A percentile compares a stretch with the other conserved stretches of the same genome.
These are phyloP conservation scores for Bergia puertoricense DNA, from an alignment of 92 coral and sea anemone genomes.

Conservation along the genomic window DNA sequence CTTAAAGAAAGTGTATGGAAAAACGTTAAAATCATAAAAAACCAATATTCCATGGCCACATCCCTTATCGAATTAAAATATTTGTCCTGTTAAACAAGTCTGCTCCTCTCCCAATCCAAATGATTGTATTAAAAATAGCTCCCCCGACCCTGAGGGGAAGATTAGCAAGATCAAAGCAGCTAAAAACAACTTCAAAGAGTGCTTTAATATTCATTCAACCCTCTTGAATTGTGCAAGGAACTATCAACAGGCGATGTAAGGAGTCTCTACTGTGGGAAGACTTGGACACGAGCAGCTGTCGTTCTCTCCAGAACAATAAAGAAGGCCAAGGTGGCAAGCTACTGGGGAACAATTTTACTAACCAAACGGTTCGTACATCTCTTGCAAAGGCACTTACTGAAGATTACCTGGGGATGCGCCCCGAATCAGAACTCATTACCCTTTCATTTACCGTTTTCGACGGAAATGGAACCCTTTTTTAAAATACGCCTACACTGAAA, in stretches of 20 bases:
- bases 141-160: neutral
- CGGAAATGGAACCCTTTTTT: too few relatives aligned
- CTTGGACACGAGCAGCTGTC: constrained; percentile 41
- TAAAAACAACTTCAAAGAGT: neutral
- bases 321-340: neutral
- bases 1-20: too few relatives aligned
- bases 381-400: neutral
- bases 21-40: too few relatives aligned
- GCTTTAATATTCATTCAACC: neutral
- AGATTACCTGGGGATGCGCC: too few relatives aligned
- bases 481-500: too few relatives aligned
- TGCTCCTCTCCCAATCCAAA: neutral
- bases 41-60: too few relatives aligned
- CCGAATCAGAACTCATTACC: too few relatives aligned
- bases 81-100: too few relatives aligned
- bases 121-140: neutral
- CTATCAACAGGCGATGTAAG: constrained; percentile 42
- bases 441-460: too few relatives aligned
- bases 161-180: neutral
- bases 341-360: neutral
- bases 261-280: constrained; percentile 43
- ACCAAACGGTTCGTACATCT: neutral
- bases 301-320: neutral
- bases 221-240: constrained; percentile 35
- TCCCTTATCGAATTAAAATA: too few relatives aligned